Conservation (phyloP, 2,797 vertebrate genomes). For the Selene dorsalis region DNA sequence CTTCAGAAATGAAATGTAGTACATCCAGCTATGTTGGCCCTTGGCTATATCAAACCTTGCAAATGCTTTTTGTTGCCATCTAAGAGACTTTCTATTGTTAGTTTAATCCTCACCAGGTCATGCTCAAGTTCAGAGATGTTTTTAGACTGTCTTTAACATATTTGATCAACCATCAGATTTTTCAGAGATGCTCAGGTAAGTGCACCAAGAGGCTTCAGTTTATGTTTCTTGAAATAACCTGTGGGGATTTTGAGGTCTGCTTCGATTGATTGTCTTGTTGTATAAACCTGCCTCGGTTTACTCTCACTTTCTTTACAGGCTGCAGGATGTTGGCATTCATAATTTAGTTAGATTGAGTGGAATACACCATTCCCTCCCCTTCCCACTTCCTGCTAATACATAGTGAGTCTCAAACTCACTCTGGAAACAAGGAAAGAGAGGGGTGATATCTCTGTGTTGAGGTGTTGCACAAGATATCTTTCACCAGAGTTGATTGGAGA, state of each 20-base stretch:
- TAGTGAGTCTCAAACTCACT: too few relatives aligned
- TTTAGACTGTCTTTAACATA: neutral
- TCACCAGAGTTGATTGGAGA: neutral
- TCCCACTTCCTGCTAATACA: too few relatives aligned
- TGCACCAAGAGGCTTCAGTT: too few relatives aligned
- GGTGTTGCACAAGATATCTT: neutral
- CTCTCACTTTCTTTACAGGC: neutral
- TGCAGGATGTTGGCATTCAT: neutral
- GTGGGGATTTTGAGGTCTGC: neutral
- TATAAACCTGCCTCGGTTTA: neutral
- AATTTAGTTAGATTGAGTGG: too few relatives aligned
- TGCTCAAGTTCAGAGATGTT: neutral
- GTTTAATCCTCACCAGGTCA: neutral
- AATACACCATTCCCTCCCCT: too few relatives aligned
- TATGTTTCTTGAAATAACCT: neutral
- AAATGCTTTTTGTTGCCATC: neutral
- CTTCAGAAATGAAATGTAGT: accelerated
- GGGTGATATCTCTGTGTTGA: neutral
- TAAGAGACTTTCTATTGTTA: neutral
- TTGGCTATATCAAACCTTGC: neutral
- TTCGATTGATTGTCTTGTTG: neutral
- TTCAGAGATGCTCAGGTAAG: too few relatives aligned
- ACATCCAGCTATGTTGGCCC: neutral
- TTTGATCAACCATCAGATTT: neutral
- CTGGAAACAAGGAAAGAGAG: too few relatives aligned